Evolutionary conservation across 2,888 invertebrate species (phyloP), one percentile per base, ranked within the genome.

Genomic region (Idaea straminata): DNA sequence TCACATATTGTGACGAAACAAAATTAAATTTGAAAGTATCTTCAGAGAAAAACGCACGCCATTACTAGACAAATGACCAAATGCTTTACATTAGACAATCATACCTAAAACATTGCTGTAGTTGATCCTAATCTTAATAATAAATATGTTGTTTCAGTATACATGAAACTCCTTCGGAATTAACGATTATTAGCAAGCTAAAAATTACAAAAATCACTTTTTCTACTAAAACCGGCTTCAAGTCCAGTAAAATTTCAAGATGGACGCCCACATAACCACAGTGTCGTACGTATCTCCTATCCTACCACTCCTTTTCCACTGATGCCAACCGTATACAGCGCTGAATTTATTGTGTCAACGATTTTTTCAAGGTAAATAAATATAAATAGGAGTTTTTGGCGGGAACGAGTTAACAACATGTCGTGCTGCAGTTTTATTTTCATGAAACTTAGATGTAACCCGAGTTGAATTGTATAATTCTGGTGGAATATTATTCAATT

Each of bases 91-190:
- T 83, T 83, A 85, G 80, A 82, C 81, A 83, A 84, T 83, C 95
- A 93, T 95, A 95, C 95, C 95, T 96, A 95, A 94, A 94, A 94
- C 95, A 95, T 95, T 94, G 94, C 95, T 94, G 92, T 86, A 93
- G 89, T 88, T 93, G 93, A 93, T 94, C 92, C 93, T 94, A 93
- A 87, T 90, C 91, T 91, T 91, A 87, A 85, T 80, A 82, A 86
- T 87, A 84, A 88, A 81, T 72, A 70, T 66, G 80, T 83, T 84
- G 79, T 87, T 85, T 82, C 83, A 83, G 85, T 86, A 91, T 88
- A 87, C 87, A 87, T 91, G 75, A 85, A 90, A 86, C 84, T 87
- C 88, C 83, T 86, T 88, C 82, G 88, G 89, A 92, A 89, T 82
- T 87, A 89, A 87, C 83, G 85, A 90, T 85, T 84, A 86, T 84